Evolutionary conservation across 2,113 vertebrate species (phyloP).

Genomic region (Illadopsis cleaveri): DNA sequence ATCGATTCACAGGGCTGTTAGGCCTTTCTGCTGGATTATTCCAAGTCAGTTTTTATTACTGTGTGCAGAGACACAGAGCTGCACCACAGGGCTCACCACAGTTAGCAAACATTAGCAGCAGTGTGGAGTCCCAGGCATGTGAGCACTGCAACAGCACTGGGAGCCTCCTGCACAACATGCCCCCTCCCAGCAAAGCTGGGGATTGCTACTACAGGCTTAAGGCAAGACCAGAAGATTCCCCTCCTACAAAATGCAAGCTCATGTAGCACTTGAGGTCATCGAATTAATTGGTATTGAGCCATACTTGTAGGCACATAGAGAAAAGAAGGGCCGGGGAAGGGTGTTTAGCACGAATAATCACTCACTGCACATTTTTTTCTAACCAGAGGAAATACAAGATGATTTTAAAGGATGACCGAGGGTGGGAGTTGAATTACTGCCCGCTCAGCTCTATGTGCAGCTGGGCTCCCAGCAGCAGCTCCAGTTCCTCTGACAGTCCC

Average conservation of each 20-base stretch:
- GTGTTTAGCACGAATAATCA: not conserved
- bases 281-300: not conserved
- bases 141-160: fast-evolving
- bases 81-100: not conserved
- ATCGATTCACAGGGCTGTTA: not conserved
- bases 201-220: not conserved
- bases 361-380: not conserved
- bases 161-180: not conserved
- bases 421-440: not conserved
- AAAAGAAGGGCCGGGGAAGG: not conserved
- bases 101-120: not conserved
- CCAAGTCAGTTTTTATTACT: not conserved
- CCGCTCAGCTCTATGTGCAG: not conserved
- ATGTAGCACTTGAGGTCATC: not conserved
- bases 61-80: not conserved
- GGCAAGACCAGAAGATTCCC: not conserved
- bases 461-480: not conserved
- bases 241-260: not conserved
- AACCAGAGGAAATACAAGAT: not conserved
- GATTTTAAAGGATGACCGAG: not conserved
- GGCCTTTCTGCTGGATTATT: not conserved
- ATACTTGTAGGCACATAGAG: not conserved
- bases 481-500: not conserved
- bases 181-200: not conserved
- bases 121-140: fast-evolving